Conservation (phyloP, 2,797 vertebrate genomes). For the Oreochromis mossambicus region DNA sequence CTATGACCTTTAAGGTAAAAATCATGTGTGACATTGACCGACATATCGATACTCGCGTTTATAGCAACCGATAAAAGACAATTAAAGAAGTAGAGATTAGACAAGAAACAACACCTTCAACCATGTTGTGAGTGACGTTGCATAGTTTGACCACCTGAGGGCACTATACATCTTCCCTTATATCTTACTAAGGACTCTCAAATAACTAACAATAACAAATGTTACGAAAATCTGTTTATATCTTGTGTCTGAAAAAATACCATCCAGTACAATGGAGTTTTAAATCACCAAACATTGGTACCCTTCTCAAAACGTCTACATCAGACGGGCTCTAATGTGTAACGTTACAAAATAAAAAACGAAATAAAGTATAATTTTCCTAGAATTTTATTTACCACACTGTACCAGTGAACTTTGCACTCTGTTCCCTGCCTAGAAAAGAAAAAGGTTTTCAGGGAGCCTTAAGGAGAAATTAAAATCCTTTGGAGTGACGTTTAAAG, state of each 20-base stretch:
- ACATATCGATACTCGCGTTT: accelerated
- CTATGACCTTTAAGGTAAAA: background rate
- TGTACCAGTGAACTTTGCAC: background rate
- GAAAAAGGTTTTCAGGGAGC: background rate
- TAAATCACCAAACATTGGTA: background rate
- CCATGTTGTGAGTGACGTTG: background rate
- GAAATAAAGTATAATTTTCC: background rate
- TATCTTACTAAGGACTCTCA: background rate
- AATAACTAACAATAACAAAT: background rate
- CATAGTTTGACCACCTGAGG: background rate
- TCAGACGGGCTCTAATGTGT: background rate
- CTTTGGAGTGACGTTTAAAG: background rate
- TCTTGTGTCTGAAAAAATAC: background rate
- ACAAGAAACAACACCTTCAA: background rate
- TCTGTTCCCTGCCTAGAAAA: background rate
- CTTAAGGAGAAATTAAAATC: background rate
- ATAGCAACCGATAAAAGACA: background rate
- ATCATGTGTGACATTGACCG: background rate
- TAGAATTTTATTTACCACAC: background rate
- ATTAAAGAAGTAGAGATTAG: background rate
- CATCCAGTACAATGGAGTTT: background rate
- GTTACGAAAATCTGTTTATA: background rate
- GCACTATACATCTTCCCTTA: accelerated
- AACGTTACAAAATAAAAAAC: background rate
- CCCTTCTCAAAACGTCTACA: background rate